Evolutionary conservation across 2,888 invertebrate species (phyloP).

Genomic region (Drepanosiphum platanoidis): DNA sequence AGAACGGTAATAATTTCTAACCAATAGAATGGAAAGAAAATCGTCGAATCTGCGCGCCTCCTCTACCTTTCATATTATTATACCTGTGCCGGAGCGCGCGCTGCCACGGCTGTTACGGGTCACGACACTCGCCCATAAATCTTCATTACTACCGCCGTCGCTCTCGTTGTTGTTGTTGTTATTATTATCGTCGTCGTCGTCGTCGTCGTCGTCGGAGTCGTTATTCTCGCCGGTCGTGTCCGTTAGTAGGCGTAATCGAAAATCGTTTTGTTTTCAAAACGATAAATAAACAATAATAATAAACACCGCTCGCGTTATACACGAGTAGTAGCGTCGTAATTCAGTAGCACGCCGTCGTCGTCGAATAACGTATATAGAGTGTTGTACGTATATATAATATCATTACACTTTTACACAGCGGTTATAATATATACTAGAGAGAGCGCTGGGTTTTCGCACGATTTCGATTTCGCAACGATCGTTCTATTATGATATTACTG

Average conservation of each 20-base stretch:
- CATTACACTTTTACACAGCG: too few relatives aligned
- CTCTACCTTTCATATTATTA: background rate
- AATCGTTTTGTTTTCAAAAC: constrained; percentile 47
- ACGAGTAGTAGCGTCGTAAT: background rate
- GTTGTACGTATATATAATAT: too few relatives aligned
- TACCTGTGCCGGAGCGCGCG: background rate
- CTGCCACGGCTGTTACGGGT: constrained; percentile 20
- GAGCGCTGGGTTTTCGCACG: background rate
- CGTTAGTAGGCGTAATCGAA: constrained; percentile 38
- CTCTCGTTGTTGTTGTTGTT: constrained; percentile 1
- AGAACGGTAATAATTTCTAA: too few relatives aligned
- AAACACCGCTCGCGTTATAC: background rate
- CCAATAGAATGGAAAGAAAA: background rate
- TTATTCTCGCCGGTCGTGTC: constrained; percentile 15
- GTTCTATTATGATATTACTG: background rate
- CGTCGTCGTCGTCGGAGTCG: background rate
- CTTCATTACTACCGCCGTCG: constrained; percentile 36
- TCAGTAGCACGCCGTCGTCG: background rate
- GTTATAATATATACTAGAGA: too few relatives aligned
- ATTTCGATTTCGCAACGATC: background rate
- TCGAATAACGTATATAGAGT: too few relatives aligned
- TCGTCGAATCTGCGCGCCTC: background rate
- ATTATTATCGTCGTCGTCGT: constrained; percentile 4
- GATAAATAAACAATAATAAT: constrained; percentile 17
- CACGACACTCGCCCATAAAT: constrained; percentile 53